Base-by-base conservation (phyloP, 2,888 invertebrate genomes). In the Argyresthia albistria region DNA sequence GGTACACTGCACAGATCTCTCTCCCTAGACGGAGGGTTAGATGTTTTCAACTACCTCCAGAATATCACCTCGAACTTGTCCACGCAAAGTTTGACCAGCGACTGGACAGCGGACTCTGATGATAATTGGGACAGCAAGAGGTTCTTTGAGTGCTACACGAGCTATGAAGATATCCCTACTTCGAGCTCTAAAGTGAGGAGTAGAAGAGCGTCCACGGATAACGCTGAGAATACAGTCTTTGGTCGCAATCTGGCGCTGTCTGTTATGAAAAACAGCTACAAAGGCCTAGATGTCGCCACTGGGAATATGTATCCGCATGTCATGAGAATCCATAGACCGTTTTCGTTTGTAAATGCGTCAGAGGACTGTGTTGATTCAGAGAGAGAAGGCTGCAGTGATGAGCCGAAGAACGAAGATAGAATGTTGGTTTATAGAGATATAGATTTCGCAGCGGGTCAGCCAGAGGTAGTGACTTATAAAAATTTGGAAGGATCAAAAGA, bases 161-260 rank as follows among this genome's bases (percentile, higher is more conserved):
- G 82, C 63, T 76, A 77, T 53, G 86, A 83, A 62, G 83, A 86
- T 80, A 75, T 82, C 60, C 76, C 78, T 37, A 71, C 76, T 80
- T 80, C 81, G 80, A 80, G 68, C 53, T 46, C 55, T 1, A 67
- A 60, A 66, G 65, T 65, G 80, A 86, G 68, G 83, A 84, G 76
- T 64, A 74, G 84, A 65, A 76, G 79, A 43, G 78, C 76, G 77
- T 86, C 84, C 67, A 71, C 67, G 12, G 78, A 74, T 51, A 59
- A 68, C 36, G 67, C 65, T 52, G 59, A 62, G 25, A 25, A 25
- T 52, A 63, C 61, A 53, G 58, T 60, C 53, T 62, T 62, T 12
- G 71, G 70, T 45, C 69, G 67, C 46, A 70, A 67, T 56, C 54
- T 73, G 49, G 77, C 75, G 42, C 59, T 76, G 57, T 64, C 67